Evolutionary conservation across 2,888 invertebrate genomes (phyloP), one percentile per base, ranked within the genome.

Genomic region (Tineola bisselliella): DNA sequence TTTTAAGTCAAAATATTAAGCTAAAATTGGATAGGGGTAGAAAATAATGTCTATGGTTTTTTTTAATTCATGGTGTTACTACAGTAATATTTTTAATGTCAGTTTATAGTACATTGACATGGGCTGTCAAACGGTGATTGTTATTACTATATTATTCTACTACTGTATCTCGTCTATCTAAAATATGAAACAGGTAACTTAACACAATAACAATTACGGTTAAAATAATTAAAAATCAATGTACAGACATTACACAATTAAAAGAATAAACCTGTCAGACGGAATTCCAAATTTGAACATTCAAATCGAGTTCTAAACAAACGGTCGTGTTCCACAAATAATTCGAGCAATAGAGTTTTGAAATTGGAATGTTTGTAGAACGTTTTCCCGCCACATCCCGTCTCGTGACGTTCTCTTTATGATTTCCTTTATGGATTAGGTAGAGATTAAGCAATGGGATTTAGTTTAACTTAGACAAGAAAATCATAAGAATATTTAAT

Each of bases 401-500:
- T 48, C 48, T 10, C 54, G 54, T 19, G 54, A 33, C 56, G 56
- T 33, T 30, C 58, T 3, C n/a, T 58, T 58, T 58, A 58, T 58
- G 58, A 58, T 58, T 58, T 58, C 58, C 58, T 58, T 58, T 33
- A 58, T 58, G 58, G 58, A 33, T 17, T 25, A 1, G 30, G 58
- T 58, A 1, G 19, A 19, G 33, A 58, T 58, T 58, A 58, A 58
- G 31, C 33, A 54, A 25, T 25, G 11, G 54, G 25, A 10, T 43
- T 52, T 52, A 52, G 52, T 15, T 4, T 43, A 43, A 3, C 2
- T 13, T 3, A 13, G 5, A 43, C 43, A 25, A 25, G 25, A 25
- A 25, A 6, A 25, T 25, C 2, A 25, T 25, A 25, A 6, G 6
- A 25, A 4, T 25, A 25, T 25, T 25, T 25, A 6, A 25, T 25